Evolutionary conservation across 1,140 invertebrate genomes (phyloP).

Genomic region (Teleopsis dalmanni): DNA sequence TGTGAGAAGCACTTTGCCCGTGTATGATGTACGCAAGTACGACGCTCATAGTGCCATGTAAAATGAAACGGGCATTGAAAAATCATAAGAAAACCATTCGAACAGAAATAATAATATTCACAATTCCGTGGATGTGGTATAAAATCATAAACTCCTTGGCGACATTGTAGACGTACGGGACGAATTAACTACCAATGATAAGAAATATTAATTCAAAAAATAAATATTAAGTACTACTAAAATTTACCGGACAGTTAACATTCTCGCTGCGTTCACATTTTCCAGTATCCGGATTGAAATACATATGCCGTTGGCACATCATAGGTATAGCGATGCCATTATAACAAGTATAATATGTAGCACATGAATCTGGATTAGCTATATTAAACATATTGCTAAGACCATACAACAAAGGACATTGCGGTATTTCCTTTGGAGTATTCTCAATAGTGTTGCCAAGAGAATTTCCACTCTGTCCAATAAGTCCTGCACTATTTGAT

Average conservation of each 20-base stretch:
- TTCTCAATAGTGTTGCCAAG: background rate
- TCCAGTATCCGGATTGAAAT: slow-evolving; percentile 6
- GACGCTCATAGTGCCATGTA: slow-evolving; percentile 22
- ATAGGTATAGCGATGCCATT: slow-evolving; percentile 19
- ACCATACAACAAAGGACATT: background rate
- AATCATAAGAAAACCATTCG: slow-evolving; percentile 21
- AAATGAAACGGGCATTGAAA: slow-evolving; percentile 20
- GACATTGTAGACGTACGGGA: slow-evolving; percentile 14
- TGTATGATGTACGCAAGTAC: slow-evolving; percentile 17
- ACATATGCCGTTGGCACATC: slow-evolving; percentile 10
- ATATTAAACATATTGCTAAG: background rate
- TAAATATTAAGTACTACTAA: background rate
- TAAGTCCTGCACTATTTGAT: too few species aligned
- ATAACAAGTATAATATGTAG: slow-evolving; percentile 9
- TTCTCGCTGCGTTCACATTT: slow-evolving; percentile 15
- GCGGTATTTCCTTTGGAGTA: background rate
- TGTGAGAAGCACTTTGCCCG: slow-evolving; percentile 13
- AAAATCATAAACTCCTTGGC: slow-evolving; percentile 20
- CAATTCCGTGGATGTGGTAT: slow-evolving; percentile 22
- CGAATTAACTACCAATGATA: slow-evolving; percentile 1
- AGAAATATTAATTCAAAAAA: background rate
- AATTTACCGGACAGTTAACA: slow-evolving; percentile 16
- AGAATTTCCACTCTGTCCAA: too few species aligned
- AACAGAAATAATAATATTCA: slow-evolving; percentile 27
- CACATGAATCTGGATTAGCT: slow-evolving; percentile 4